phyloP scores from a whole-genome alignment of 2,888 invertebrate species.

The Xestia ashworthii region DNA sequence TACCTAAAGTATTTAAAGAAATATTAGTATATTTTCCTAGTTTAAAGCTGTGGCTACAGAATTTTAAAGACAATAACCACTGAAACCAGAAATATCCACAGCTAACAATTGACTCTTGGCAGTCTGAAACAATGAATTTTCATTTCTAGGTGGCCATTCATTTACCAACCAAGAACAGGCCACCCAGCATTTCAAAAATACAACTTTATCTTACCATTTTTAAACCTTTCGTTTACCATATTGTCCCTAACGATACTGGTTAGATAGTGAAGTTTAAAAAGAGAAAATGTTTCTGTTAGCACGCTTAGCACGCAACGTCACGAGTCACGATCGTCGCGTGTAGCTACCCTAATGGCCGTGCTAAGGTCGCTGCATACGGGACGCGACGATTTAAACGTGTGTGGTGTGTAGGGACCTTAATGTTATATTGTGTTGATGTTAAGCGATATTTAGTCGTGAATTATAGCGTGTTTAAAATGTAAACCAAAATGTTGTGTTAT shows the following conservation, averaged over 20 bases:
- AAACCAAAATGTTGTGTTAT: not conserved
- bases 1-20: no score
- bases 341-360: constrained; percentile 64
- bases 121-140: not conserved
- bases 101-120: not conserved
- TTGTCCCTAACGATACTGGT: constrained; percentile 54
- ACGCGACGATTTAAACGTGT: constrained; percentile 31
- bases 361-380: constrained; percentile 59
- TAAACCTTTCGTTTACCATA: constrained; percentile 47
- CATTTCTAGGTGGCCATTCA: not conserved
- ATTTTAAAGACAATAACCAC: no score
- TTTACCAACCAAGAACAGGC: not conserved
- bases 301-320: constrained; percentile 65
- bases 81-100: no score
- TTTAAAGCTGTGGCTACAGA: no score
- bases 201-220: constrained; percentile 36
- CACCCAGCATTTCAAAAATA: constrained; percentile 33
- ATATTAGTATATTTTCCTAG: no score
- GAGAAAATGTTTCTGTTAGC: constrained; percentile 63
- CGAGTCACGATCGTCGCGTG: constrained; percentile 70
- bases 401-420: constrained; percentile 16
- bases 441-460: constrained; percentile 11
- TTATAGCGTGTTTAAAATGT: not conserved
- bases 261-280: constrained; percentile 57
- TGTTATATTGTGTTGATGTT: constrained; percentile 21